These are phyloP conservation scores for Drosophila athabasca DNA, from an alignment of 1,140 invertebrate genomes.

Conservation along the genomic window DNA sequence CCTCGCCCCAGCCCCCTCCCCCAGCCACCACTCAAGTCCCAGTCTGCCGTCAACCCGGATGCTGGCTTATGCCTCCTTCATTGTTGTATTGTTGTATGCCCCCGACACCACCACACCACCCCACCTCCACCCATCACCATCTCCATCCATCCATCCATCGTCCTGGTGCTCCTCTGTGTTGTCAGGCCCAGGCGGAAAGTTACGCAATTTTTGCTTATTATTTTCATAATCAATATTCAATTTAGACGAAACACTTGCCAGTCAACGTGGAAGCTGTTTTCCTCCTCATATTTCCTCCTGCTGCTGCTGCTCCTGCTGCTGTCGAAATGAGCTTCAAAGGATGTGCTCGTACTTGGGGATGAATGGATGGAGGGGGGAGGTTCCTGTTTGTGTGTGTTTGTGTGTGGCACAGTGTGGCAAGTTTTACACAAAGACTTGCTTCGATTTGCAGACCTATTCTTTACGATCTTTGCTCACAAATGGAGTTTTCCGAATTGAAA, in stretches of 20 bases:
- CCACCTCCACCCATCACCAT: neutral
- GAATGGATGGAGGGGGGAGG: neutral
- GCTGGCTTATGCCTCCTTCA: conserved; percentile 24
- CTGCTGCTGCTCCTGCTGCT: conserved; percentile 14
- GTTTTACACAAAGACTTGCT: neutral
- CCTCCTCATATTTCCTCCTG: conserved; percentile 36
- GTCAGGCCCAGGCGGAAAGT: conserved; percentile 75
- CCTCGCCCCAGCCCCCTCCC: conserved; percentile 18
- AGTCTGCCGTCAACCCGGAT: conserved; percentile 24
- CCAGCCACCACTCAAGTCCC: neutral
- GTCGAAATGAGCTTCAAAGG: conserved; percentile 63
- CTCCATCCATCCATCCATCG: neutral
- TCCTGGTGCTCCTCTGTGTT: conserved; percentile 44
- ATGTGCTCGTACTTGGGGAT: conserved; percentile 19
- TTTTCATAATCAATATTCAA: conserved; percentile 82
- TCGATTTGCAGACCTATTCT: no score
- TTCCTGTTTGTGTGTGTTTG: neutral
- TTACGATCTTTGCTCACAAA: no score
- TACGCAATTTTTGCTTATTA: conserved; percentile 82
- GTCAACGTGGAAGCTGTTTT: conserved; percentile 44
- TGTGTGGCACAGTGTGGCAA: conserved; percentile 19
- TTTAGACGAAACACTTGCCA: conserved; percentile 76
- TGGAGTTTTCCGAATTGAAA: no score
- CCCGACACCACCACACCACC: no score
- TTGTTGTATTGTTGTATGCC: conserved; percentile 13